A percentile compares a stretch with the other conserved stretches of the same genome.
phyloP scores from a whole-genome alignment of 2,888 invertebrate genomes.

The Caradrina kadenii region DNA sequence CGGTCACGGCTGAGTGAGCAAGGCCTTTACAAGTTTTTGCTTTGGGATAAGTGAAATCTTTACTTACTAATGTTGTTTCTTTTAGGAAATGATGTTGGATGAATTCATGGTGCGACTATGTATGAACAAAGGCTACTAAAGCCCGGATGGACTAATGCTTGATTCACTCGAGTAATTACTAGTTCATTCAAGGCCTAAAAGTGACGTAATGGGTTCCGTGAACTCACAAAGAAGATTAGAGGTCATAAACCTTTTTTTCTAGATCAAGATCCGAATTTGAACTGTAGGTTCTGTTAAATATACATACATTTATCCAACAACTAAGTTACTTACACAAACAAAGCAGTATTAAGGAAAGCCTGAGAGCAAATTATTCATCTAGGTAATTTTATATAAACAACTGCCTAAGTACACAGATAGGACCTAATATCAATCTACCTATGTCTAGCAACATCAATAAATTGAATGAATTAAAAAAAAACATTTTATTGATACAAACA shows the following conservation, averaged over 20 bases:
- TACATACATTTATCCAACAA: too few species aligned
- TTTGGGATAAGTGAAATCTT: slow-evolving; percentile 64
- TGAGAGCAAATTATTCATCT: neutral
- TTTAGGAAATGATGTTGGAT: slow-evolving; percentile 53
- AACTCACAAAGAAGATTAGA: slow-evolving; percentile 27
- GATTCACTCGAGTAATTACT: slow-evolving; percentile 55
- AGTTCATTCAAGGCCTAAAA: slow-evolving; percentile 61
- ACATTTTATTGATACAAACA: too few species aligned
- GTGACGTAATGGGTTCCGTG: slow-evolving; percentile 52
- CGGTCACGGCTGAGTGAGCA: slow-evolving; percentile 64
- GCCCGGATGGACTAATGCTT: slow-evolving; percentile 58
- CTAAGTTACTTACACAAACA: neutral
- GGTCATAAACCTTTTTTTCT: slow-evolving; percentile 54
- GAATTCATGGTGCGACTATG: slow-evolving; percentile 54
- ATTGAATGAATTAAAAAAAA: too few species aligned
- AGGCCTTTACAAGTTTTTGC: slow-evolving; percentile 65
- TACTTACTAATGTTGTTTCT: slow-evolving; percentile 64
- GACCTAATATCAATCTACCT: too few species aligned
- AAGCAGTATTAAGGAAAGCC: neutral
- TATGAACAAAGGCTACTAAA: slow-evolving; percentile 53
- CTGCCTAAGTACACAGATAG: too few species aligned
- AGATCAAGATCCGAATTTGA: neutral
- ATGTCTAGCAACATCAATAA: too few species aligned
- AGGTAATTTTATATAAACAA: neutral
- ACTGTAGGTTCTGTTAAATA: neutral